These are phyloP conservation scores for Anagrus nilaparvatae DNA, from an alignment of 1,140 invertebrate species.

Conservation along the genomic window DNA sequence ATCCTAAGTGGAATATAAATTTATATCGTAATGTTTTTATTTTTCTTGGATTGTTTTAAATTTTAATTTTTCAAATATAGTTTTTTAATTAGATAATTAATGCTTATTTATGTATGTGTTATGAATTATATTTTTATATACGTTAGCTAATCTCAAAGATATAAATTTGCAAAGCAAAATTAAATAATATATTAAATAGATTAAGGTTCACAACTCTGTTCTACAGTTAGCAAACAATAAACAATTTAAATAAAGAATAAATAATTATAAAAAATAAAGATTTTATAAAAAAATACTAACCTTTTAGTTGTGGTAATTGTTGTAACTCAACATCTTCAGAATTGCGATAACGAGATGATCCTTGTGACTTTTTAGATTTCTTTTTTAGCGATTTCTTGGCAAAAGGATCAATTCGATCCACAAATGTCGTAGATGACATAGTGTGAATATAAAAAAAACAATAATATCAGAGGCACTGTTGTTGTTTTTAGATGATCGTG, in stretches of 20 bases:
- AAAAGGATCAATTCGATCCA: slow-evolving; percentile 91
- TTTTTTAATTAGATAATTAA: too few relatives aligned
- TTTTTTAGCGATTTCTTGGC: slow-evolving; percentile 85
- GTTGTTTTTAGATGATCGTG: too few relatives aligned
- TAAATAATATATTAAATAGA: too few relatives aligned
- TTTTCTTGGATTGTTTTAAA: too few relatives aligned
- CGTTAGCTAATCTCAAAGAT: too few relatives aligned
- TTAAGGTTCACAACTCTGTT: too few relatives aligned
- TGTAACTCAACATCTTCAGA: slow-evolving; percentile 82
- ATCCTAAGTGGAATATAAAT: too few relatives aligned
- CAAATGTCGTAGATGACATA: slow-evolving; percentile 77
- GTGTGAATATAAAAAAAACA: slow-evolving; percentile 22
- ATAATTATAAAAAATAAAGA: background rate
- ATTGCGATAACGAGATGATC: slow-evolving; percentile 80
- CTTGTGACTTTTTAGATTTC: slow-evolving; percentile 87
- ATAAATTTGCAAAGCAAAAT: too few relatives aligned
- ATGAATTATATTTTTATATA: too few relatives aligned
- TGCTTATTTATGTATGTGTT: too few relatives aligned
- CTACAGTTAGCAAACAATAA: background rate
- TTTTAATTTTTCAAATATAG: too few relatives aligned
- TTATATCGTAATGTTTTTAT: too few relatives aligned
- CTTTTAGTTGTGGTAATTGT: slow-evolving; percentile 77
- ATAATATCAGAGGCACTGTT: slow-evolving; percentile 30
- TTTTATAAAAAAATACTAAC: slow-evolving; percentile 40
- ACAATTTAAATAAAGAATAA: background rate